Percentiles rank a stretch among this genome's conserved stretches.
phyloP scores from a whole-genome alignment of 2,113 vertebrate species.

The Lophura nycthemera region DNA sequence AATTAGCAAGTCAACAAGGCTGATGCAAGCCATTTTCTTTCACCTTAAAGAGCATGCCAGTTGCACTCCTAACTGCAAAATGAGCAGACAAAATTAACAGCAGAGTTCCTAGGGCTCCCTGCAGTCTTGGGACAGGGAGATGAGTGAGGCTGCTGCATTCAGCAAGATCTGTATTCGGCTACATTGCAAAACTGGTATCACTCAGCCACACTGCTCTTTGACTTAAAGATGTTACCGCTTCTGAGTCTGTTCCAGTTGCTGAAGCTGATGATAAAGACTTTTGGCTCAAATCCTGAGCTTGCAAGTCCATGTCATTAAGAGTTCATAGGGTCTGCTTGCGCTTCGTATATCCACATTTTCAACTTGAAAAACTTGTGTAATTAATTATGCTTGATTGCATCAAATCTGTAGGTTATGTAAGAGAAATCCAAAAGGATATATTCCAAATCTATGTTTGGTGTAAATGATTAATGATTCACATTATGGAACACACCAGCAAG shows the following conservation, averaged over 20 bases:
- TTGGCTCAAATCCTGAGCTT: neutral
- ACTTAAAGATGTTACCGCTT: neutral
- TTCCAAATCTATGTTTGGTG: neutral
- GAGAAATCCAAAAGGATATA: neutral
- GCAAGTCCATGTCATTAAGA: neutral
- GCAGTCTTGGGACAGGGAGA: neutral
- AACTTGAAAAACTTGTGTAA: neutral
- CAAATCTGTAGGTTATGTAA: neutral
- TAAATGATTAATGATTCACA: neutral
- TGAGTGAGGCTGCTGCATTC: neutral
- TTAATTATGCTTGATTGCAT: neutral
- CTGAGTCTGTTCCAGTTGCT: neutral
- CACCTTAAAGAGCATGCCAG: neutral
- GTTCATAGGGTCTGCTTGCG: neutral
- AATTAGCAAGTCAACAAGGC: neutral
- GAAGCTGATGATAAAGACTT: neutral
- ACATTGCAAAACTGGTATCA: neutral
- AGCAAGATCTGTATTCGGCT: neutral
- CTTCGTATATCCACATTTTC: neutral
- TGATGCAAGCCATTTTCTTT: neutral
- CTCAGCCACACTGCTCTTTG: accelerated
- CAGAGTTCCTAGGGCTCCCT: neutral
- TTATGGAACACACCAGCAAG: neutral
- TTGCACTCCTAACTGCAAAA: neutral
- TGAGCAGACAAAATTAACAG: neutral